phyloP scores from a whole-genome alignment of 2,797 vertebrate species.

The Bradypus variegatus region DNA sequence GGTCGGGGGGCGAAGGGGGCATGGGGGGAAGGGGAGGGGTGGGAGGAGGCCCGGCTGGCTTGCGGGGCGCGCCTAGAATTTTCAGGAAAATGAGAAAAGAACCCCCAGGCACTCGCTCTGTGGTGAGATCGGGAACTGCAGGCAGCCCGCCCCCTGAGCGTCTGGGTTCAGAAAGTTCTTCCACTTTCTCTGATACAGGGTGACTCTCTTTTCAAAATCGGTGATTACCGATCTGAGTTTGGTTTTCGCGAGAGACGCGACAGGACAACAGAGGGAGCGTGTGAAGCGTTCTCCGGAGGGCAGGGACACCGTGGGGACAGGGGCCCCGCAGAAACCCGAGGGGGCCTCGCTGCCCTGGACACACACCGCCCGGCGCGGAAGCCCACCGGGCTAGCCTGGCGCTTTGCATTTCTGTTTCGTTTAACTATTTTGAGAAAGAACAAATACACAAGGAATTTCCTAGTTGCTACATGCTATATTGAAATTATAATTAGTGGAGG shows the following conservation, averaged over 20 bases:
- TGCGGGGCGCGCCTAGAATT: not conserved
- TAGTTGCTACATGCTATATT: not conserved
- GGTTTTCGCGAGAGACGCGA: not conserved
- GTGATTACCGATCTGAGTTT: not conserved
- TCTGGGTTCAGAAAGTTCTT: not conserved
- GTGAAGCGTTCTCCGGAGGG: not conserved
- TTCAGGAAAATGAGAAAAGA: not conserved
- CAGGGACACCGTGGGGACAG: not conserved
- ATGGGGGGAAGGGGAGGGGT: not conserved
- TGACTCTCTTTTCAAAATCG: not conserved
- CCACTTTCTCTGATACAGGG: not conserved
- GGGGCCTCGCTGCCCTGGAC: too few species aligned
- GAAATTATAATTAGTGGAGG: not conserved
- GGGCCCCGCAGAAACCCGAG: not conserved
- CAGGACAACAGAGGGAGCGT: not conserved
- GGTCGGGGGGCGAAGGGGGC: not conserved
- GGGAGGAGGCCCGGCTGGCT: not conserved
- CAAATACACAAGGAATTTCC: not conserved
- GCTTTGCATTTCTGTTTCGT: not conserved
- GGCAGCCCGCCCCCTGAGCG: too few species aligned
- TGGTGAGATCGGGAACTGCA: not conserved
- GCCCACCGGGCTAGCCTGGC: not conserved
- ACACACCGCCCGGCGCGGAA: not conserved
- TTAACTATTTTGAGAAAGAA: constrained; percentile 16
- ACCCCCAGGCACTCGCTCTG: not conserved